A percentile compares a stretch with the other conserved stretches of the same genome.
phyloP scores from a whole-genome alignment of 2,797 vertebrate species.

The Avahi laniger region DNA sequence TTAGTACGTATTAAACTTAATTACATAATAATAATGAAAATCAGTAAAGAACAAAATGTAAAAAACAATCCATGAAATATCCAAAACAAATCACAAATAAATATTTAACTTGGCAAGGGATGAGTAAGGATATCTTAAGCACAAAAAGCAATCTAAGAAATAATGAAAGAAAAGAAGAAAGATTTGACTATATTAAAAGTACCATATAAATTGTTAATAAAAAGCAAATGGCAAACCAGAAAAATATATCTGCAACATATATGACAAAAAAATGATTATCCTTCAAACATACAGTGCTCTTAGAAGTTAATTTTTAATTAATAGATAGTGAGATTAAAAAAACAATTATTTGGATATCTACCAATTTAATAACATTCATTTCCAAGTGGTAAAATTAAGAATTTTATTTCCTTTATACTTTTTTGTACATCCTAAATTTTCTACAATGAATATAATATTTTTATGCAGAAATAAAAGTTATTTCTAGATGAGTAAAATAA shows the following conservation, averaged over 20 bases:
- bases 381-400: background rate
- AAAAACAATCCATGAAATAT: background rate
- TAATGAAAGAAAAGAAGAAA: background rate
- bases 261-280: background rate
- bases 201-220: background rate
- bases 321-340: background rate
- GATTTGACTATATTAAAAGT: background rate
- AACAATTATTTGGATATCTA: background rate
- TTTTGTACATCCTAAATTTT: background rate
- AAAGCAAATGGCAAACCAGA: background rate
- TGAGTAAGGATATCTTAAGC: background rate
- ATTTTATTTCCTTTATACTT: conserved; percentile 14
- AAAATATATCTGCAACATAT: background rate
- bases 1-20: background rate
- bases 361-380: background rate
- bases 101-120: background rate
- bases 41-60: background rate
- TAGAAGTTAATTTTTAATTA: conserved; percentile 12
- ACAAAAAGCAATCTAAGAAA: conserved; percentile 3
- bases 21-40: background rate
- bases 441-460: background rate
- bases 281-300: background rate
- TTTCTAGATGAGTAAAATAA: conserved; percentile 25
- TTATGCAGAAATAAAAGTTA: conserved; percentile 11
- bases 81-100: background rate